phyloP scores from a whole-genome alignment of 2,888 invertebrate species.

The Rotaria socialis region DNA sequence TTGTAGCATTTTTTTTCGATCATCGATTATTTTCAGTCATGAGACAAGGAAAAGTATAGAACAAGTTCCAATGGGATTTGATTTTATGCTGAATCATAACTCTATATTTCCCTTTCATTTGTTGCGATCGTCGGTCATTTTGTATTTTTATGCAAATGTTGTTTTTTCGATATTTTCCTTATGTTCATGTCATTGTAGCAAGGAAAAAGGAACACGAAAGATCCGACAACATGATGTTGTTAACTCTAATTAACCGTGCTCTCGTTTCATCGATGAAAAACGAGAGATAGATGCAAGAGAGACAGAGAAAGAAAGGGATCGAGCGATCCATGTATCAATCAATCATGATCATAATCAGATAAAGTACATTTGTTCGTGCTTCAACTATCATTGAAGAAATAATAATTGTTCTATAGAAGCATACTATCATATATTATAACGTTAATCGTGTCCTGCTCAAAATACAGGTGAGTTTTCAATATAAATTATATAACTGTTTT shows the following conservation, averaged over 20 bases:
- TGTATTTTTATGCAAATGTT: not conserved
- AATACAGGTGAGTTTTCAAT: not conserved
- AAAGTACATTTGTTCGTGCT: not conserved
- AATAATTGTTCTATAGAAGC: not conserved
- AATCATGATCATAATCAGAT: slow-evolving; percentile 1
- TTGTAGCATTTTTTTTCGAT: not conserved
- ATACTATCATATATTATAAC: not conserved
- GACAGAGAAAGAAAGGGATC: not conserved
- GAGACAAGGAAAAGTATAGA: not conserved
- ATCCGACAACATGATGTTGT: not conserved
- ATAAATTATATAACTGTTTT: too few relatives aligned
- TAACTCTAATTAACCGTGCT: not conserved
- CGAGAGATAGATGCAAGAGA: not conserved
- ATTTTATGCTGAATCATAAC: not conserved
- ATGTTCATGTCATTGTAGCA: not conserved
- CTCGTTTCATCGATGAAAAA: not conserved
- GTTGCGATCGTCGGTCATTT: not conserved
- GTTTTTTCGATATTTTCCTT: not conserved
- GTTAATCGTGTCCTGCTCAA: not conserved
- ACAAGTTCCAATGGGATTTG: not conserved
- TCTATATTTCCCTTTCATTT: not conserved
- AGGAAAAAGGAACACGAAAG: not conserved
- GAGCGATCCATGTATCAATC: not conserved
- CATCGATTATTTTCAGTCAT: not conserved
- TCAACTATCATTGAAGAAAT: not conserved